A percentile compares a stretch with the other conserved stretches of the same genome.
These are phyloP conservation scores for Conistra vaccinii DNA, from an alignment of 2,888 invertebrate species.

Conservation along the genomic window DNA sequence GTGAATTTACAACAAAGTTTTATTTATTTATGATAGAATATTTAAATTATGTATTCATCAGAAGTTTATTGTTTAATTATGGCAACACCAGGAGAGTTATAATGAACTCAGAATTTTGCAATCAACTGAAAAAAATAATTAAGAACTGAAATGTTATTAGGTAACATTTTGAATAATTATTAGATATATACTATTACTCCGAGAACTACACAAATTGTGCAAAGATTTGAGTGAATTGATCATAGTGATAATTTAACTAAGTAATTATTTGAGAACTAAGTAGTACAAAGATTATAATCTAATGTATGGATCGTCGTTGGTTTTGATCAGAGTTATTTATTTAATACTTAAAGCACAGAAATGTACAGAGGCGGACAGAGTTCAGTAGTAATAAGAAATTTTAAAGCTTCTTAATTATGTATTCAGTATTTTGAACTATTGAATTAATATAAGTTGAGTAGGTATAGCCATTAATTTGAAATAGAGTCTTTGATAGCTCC, in stretches of 20 bases:
- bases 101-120: neutral
- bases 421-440: neutral
- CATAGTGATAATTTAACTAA: neutral
- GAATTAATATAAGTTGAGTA: neutral
- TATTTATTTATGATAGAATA: neutral
- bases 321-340: neutral
- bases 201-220: neutral
- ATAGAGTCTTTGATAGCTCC: neutral
- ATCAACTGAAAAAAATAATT: no score
- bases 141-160: no score
- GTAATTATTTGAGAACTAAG: neutral
- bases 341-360: no score
- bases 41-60: neutral
- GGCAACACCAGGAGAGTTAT: neutral
- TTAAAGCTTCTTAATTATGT: neutral
- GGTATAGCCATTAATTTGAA: neutral
- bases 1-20: neutral
- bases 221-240: slow-evolving; percentile 5
- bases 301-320: neutral
- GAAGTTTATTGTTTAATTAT: neutral
- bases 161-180: neutral
- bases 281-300: slow-evolving; percentile 4
- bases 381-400: neutral
- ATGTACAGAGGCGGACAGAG: no score
- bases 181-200: neutral